phyloP scores from a whole-genome alignment of 2,888 invertebrate genomes.

The Dascillus cervinus region DNA sequence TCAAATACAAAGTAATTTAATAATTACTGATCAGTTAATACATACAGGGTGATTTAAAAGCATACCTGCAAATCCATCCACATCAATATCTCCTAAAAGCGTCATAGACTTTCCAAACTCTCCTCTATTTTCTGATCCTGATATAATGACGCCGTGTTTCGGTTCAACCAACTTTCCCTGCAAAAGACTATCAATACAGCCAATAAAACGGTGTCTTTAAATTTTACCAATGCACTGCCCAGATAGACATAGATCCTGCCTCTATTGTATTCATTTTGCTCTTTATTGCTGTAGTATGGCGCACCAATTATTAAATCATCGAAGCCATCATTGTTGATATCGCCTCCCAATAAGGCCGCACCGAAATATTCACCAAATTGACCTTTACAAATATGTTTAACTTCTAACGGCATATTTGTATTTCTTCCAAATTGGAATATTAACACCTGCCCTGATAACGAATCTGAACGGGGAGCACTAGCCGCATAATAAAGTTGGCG shows the following conservation, averaged over 20 bases:
- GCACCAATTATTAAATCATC: slow-evolving; percentile 60
- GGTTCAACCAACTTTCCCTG: no score
- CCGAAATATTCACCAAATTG: slow-evolving; percentile 62
- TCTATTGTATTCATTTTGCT: slow-evolving; percentile 40
- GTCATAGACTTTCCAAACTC: slow-evolving; percentile 54
- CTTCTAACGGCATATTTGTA: slow-evolving; percentile 7
- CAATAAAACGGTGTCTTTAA: not conserved
- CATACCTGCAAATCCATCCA: slow-evolving; percentile 55
- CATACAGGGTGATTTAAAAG: no score
- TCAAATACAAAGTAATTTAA: no score
- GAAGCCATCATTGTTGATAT: slow-evolving; percentile 53
- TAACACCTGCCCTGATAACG: slow-evolving; percentile 29
- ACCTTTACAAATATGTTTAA: slow-evolving; percentile 32
- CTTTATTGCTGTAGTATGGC: slow-evolving; percentile 38
- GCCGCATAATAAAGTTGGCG: slow-evolving; percentile 41
- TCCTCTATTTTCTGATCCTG: slow-evolving; percentile 25
- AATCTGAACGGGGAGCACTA: slow-evolving; percentile 46
- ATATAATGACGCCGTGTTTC: slow-evolving; percentile 14
- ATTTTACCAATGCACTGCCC: slow-evolving; percentile 14
- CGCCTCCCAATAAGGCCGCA: slow-evolving; percentile 50
- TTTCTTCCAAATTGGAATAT: slow-evolving; percentile 5
- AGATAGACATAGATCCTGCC: slow-evolving; percentile 44
- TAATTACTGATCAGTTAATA: no score
- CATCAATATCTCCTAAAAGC: slow-evolving; percentile 58
- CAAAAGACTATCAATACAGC: slow-evolving; percentile 16